Conservation (phyloP, 92 coral and sea anemone species). For the Pocillopora grandis region DNA sequence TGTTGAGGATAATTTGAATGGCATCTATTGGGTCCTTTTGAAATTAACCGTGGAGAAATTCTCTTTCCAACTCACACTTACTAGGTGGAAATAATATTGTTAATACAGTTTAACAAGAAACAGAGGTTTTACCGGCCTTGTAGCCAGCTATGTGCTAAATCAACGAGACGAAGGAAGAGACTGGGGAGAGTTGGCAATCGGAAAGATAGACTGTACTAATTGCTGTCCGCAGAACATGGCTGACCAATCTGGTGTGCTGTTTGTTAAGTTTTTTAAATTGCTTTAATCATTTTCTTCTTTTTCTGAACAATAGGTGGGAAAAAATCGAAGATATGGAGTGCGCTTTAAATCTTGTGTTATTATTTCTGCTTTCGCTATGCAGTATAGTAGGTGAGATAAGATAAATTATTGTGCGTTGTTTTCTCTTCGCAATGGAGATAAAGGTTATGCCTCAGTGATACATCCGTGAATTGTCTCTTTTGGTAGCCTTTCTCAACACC, state of each 20-base stretch:
- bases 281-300: background rate
- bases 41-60: too few species aligned
- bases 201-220: background rate
- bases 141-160: too few species aligned
- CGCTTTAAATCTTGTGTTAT: background rate
- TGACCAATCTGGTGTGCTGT: background rate
- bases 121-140: too few species aligned
- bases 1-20: too few species aligned
- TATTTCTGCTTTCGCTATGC: conserved; percentile 13
- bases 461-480: too few species aligned
- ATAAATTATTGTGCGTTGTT: background rate
- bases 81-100: too few species aligned
- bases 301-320: background rate
- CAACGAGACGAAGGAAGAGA: background rate
- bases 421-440: background rate
- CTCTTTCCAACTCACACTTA: too few species aligned
- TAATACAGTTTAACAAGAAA: too few species aligned
- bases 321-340: conserved; percentile 14
- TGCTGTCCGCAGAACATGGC: background rate
- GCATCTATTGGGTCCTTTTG: too few species aligned
- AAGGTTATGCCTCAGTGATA: background rate
- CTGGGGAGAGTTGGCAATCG: background rate
- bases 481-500: too few species aligned
- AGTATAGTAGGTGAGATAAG: conserved; percentile 27
- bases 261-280: background rate